Percentiles rank a stretch among this genome's conserved stretches.
Evolutionary conservation across 2,888 invertebrate genomes (phyloP).

Genomic region (Heteromurus nitidus): DNA sequence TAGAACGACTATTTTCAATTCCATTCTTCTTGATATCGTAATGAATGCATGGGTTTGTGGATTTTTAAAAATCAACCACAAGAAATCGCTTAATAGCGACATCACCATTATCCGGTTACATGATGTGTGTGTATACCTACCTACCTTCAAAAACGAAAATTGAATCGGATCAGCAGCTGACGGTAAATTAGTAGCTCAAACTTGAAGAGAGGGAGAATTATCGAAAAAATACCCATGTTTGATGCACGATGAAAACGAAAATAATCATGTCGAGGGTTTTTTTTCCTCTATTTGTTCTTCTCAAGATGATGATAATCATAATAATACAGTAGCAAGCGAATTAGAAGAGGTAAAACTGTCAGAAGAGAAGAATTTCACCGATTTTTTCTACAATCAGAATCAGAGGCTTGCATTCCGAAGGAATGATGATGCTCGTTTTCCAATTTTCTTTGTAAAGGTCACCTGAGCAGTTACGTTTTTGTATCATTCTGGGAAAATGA

Average conservation of each 20-base stretch:
- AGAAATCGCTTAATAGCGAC: conserved; percentile 29
- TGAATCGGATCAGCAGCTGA: conserved; percentile 28
- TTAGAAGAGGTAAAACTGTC: conserved; percentile 14
- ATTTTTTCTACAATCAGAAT: conserved; percentile 18
- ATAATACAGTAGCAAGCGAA: conserved; percentile 19
- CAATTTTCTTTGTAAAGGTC: conserved; percentile 12
- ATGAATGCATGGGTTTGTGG: conserved; percentile 24
- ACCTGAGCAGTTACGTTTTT: conserved; percentile 16
- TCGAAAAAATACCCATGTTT: neutral
- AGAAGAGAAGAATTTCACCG: neutral
- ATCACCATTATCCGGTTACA: conserved; percentile 11
- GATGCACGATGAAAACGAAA: conserved; percentile 10
- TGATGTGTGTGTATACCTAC: conserved; percentile 8
- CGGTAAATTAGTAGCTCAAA: conserved; percentile 29
- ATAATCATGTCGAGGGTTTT: conserved; percentile 9
- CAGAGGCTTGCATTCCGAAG: neutral
- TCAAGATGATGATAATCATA: conserved; percentile 24
- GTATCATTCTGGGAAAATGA: conserved; percentile 7
- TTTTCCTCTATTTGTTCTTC: conserved; percentile 4
- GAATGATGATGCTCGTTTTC: conserved; percentile 6
- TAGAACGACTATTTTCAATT: conserved; percentile 9
- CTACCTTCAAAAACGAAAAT: conserved; percentile 12
- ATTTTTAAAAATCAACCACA: conserved; percentile 29
- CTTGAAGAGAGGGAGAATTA: neutral
- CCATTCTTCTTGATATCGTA: neutral